Percentiles rank a stretch among this genome's conserved stretches.
These are phyloP conservation scores for Pseudopodoces humilis DNA, from an alignment of 2,113 vertebrate genomes.

Conservation along the genomic window DNA sequence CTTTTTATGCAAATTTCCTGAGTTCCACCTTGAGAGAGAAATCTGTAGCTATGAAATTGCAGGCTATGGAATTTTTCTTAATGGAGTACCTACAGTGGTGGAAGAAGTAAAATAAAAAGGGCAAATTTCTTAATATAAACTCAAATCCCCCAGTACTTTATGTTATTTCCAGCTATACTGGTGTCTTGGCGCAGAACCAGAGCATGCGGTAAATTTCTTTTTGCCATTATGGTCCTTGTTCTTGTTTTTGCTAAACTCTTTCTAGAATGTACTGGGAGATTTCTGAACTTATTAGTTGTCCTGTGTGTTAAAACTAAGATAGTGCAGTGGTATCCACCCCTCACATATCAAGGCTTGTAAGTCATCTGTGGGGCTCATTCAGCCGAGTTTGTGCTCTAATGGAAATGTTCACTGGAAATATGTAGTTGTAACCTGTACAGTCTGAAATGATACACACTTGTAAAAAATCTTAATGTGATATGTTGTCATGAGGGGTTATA, in stretches of 20 bases:
- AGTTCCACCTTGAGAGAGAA: background rate
- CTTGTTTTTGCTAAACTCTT: background rate
- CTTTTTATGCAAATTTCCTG: background rate
- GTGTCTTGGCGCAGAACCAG: background rate
- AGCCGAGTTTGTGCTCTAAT: background rate
- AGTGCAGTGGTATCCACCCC: background rate
- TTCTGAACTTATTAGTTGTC: background rate
- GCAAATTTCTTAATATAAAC: background rate
- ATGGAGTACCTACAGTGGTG: accelerated
- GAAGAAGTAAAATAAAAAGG: background rate
- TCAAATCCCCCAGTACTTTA: background rate
- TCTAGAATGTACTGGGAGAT: background rate
- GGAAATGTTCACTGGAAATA: background rate
- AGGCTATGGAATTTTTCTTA: background rate
- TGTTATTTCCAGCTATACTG: background rate
- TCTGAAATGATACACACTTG: background rate
- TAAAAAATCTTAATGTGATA: background rate
- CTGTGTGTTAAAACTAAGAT: background rate
- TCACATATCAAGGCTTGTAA: background rate
- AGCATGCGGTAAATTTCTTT: background rate
- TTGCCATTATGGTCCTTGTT: background rate
- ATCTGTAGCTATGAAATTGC: background rate
- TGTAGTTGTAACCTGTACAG: background rate
- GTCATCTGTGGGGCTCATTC: background rate
- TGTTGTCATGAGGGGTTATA: background rate